These are phyloP conservation scores for Ciona savignyi DNA, from an alignment of 23 tunicate genomes.

Conservation along the genomic window DNA sequence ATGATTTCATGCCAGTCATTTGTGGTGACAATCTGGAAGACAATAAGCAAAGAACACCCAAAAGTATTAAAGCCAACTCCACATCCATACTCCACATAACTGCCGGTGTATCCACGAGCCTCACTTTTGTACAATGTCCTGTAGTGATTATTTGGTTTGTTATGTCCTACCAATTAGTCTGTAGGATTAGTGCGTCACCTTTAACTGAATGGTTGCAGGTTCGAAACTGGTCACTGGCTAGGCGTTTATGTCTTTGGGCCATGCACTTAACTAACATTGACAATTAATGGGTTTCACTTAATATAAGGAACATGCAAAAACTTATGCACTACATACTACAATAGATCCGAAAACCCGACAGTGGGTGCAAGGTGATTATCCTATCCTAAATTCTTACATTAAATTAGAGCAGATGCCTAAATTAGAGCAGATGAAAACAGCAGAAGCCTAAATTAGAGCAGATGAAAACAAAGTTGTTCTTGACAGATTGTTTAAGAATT, in stretches of 20 bases:
- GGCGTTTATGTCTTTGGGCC: slow-evolving; percentile 25
- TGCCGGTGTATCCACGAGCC: slow-evolving; percentile 52
- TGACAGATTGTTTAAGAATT: too few species aligned
- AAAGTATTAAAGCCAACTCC: slow-evolving; percentile 89
- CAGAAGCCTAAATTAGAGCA: too few species aligned
- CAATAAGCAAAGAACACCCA: slow-evolving; percentile 80
- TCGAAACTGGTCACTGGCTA: too few species aligned
- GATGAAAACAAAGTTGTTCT: too few species aligned
- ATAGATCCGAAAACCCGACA: too few species aligned
- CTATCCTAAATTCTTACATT: too few species aligned
- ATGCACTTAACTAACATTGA: neutral
- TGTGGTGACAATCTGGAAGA: slow-evolving; percentile 86
- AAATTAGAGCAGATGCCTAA: too few species aligned
- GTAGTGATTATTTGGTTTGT: slow-evolving; percentile 29
- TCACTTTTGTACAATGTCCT: slow-evolving; percentile 51
- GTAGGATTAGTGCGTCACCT: slow-evolving; percentile 73
- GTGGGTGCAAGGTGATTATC: too few species aligned
- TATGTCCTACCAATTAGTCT: slow-evolving; percentile 58
- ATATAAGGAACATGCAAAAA: too few species aligned
- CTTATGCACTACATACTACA: too few species aligned
- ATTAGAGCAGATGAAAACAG: too few species aligned
- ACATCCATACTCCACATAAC: slow-evolving; percentile 89
- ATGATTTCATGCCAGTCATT: slow-evolving; percentile 99
- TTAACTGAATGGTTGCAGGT: slow-evolving; percentile 74
- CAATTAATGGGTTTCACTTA: too few species aligned